phyloP scores from a whole-genome alignment of 2,113 vertebrate genomes.

The Oreochromis aureus region DNA sequence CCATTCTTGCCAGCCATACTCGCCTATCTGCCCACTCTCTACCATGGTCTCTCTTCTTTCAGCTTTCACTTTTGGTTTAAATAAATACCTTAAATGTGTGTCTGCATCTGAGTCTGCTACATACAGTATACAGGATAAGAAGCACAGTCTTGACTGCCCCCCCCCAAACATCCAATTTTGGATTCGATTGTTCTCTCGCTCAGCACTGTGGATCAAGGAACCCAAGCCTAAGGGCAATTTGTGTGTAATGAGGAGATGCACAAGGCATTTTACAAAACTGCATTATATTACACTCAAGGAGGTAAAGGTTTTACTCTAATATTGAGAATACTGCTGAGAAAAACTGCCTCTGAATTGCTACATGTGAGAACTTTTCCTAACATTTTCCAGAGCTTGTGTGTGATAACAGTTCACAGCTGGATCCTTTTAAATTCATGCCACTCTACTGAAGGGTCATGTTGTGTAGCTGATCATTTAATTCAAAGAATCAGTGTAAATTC shows the following conservation, averaged over 20 bases:
- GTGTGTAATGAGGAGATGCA: rapidly evolving
- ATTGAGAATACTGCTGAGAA: background rate
- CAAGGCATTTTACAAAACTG: background rate
- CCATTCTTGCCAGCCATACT: background rate
- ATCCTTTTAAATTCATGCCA: background rate
- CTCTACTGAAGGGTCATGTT: background rate
- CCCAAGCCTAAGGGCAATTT: rapidly evolving
- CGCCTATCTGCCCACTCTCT: background rate
- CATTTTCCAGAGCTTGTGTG: background rate
- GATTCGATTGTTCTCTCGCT: background rate
- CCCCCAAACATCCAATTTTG: background rate
- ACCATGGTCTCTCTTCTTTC: background rate
- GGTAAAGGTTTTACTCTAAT: background rate
- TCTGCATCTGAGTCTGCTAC: background rate
- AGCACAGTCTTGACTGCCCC: background rate
- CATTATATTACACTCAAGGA: background rate
- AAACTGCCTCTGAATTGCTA: background rate
- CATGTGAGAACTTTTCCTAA: background rate
- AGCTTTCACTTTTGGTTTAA: background rate
- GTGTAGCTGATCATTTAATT: background rate
- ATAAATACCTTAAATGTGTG: background rate
- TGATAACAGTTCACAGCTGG: background rate
- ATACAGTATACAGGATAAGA: background rate
- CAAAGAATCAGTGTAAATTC: background rate
- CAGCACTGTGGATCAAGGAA: background rate